phyloP scores from a whole-genome alignment of 2,888 invertebrate genomes.

The Sinopyrophorus schimmeli region DNA sequence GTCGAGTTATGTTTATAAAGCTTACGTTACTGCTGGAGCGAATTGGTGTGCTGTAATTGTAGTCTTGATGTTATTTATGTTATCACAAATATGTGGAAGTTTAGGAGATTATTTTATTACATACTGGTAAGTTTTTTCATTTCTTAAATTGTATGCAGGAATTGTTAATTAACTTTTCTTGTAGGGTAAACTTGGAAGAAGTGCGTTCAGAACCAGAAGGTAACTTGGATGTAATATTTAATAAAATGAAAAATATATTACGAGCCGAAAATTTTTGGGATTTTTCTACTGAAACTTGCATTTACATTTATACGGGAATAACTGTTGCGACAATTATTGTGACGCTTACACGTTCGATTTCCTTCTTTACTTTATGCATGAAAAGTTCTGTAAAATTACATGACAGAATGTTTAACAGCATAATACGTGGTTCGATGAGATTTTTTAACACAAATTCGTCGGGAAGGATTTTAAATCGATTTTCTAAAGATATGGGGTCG shows the following conservation, averaged over 20 bases:
- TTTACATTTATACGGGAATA: constrained; percentile 52
- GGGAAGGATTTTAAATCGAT: constrained; percentile 68
- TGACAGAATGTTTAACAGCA: constrained; percentile 57
- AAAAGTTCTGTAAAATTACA: constrained; percentile 62
- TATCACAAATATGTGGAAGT: constrained; percentile 72
- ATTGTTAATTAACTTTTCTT: constrained; percentile 15
- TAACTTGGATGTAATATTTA: no score
- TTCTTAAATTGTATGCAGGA: no score
- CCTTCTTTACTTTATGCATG: constrained; percentile 60
- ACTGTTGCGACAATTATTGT: constrained; percentile 48
- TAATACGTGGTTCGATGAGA: constrained; percentile 65
- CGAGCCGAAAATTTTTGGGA: constrained; percentile 9
- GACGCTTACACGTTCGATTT: constrained; percentile 55
- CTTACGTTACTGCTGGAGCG: constrained; percentile 74
- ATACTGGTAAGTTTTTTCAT: constrained; percentile 69
- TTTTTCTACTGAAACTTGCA: constrained; percentile 39
- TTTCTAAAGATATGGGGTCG: constrained; percentile 71
- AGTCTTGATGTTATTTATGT: constrained; percentile 64
- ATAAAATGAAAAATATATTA: no score
- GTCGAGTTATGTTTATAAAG: constrained; percentile 60
- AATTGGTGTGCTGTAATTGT: constrained; percentile 63
- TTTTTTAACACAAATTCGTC: constrained; percentile 73
- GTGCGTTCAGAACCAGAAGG: constrained; percentile 30
- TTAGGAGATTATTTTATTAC: constrained; percentile 79
- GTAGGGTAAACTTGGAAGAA: constrained; percentile 50